These are phyloP conservation scores for Diarsia brunnea DNA, from an alignment of 2,888 invertebrate species.

Conservation along the genomic window DNA sequence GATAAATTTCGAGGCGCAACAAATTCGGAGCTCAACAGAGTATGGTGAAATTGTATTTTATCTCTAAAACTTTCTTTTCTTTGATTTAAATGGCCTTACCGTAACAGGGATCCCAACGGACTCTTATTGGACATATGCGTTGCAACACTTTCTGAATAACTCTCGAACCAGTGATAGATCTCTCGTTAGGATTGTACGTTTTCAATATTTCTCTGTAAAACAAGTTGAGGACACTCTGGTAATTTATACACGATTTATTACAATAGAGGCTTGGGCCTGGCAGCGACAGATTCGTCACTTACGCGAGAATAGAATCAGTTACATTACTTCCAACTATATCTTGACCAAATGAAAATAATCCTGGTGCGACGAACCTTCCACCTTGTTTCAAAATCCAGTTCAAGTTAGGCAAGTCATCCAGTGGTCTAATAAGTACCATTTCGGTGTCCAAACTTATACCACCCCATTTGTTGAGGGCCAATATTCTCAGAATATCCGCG, in stretches of 20 bases:
- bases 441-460: slow-evolving; percentile 94
- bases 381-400: slow-evolving; percentile 86
- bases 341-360: slow-evolving; percentile 79
- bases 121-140: slow-evolving; percentile 31
- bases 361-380: slow-evolving; percentile 39
- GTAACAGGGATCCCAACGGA: slow-evolving; percentile 35
- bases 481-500: slow-evolving; percentile 91
- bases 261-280: neutral
- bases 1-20: neutral
- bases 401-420: slow-evolving; percentile 83
- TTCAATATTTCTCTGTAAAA: slow-evolving; percentile 38
- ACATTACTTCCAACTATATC: slow-evolving; percentile 48
- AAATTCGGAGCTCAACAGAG: neutral
- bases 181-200: slow-evolving; percentile 35
- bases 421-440: slow-evolving; percentile 90
- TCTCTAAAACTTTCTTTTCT: neutral
- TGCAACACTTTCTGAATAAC: slow-evolving; percentile 33
- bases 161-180: slow-evolving; percentile 1
- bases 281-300: slow-evolving; percentile 3
- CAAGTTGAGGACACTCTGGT: neutral
- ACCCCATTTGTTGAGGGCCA: slow-evolving; percentile 93
- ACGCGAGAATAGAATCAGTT: slow-evolving; percentile 39
- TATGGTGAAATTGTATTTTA: neutral
- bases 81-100: slow-evolving; percentile 24
- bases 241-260: neutral